Evolutionary conservation across 2,888 invertebrate species (phyloP).

Genomic region (Philereme transversata): DNA sequence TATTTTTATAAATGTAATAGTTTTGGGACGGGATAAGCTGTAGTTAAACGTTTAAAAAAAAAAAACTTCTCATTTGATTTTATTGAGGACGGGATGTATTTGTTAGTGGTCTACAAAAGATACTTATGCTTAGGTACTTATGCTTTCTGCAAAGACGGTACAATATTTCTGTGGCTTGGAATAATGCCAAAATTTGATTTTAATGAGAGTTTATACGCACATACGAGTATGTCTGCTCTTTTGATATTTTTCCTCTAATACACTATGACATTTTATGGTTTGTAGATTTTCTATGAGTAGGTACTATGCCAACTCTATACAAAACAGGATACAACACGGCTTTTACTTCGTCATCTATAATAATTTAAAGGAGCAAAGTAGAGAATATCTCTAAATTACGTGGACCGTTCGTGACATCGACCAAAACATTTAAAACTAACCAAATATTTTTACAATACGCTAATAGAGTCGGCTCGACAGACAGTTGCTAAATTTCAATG

Average conservation of each 20-base stretch:
- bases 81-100: conserved; percentile 6
- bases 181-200: conserved; percentile 76
- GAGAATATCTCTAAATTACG: no score
- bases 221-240: conserved; percentile 59
- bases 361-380: no score
- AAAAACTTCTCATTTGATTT: not conserved
- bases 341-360: no score
- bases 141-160: conserved; percentile 70
- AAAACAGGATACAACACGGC: no score
- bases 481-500: conserved; percentile 83
- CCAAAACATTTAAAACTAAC: no score
- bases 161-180: conserved; percentile 75
- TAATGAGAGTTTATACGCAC: conserved; percentile 78
- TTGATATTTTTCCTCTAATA: conserved; percentile 52
- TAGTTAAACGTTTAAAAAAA: conserved; percentile 10
- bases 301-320: no score
- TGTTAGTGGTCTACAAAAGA: conserved; percentile 32
- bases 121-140: conserved; percentile 50
- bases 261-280: no score
- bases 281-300: no score
- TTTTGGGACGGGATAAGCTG: conserved; percentile 11
- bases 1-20: conserved; percentile 28
- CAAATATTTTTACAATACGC: no score
- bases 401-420: no score
- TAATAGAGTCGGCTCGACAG: conserved; percentile 53